phyloP scores from a whole-genome alignment of 2,888 invertebrate species.

The Exocentrus adspersus region DNA sequence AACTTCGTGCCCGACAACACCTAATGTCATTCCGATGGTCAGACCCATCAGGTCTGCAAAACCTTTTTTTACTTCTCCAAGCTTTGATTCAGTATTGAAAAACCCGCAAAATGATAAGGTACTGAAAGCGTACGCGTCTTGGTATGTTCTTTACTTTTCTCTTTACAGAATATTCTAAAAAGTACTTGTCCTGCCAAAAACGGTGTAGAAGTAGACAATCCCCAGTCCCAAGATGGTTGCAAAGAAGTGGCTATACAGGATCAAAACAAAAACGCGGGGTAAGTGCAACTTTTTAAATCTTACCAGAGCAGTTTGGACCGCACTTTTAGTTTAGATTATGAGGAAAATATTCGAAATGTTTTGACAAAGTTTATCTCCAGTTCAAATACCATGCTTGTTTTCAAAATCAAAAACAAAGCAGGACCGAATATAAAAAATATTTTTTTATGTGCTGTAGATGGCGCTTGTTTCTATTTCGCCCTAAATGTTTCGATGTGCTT shows the following conservation, averaged over 20 bases:
- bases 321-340: too few relatives aligned
- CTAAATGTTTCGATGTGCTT: too few relatives aligned
- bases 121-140: not conserved
- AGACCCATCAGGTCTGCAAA: constrained; percentile 23
- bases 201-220: constrained; percentile 4
- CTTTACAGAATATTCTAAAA: constrained; percentile 20
- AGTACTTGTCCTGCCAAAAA: constrained; percentile 20
- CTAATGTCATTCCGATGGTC: constrained; percentile 22
- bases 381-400: too few relatives aligned
- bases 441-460: too few relatives aligned
- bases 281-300: not conserved
- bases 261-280: constrained; percentile 9
- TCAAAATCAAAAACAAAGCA: too few relatives aligned
- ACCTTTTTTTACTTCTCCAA: constrained; percentile 25
- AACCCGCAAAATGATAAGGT: constrained; percentile 20
- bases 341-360: too few relatives aligned
- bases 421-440: too few relatives aligned
- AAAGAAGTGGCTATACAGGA: constrained; percentile 13
- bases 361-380: too few relatives aligned
- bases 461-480: too few relatives aligned
- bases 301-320: too few relatives aligned
- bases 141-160: not conserved
- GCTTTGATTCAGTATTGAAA: constrained; percentile 22
- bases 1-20: constrained; percentile 20
- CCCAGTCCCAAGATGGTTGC: not conserved